phyloP scores from a whole-genome alignment of 92 coral and sea anemone species.

The Pocillopora meandrina region DNA sequence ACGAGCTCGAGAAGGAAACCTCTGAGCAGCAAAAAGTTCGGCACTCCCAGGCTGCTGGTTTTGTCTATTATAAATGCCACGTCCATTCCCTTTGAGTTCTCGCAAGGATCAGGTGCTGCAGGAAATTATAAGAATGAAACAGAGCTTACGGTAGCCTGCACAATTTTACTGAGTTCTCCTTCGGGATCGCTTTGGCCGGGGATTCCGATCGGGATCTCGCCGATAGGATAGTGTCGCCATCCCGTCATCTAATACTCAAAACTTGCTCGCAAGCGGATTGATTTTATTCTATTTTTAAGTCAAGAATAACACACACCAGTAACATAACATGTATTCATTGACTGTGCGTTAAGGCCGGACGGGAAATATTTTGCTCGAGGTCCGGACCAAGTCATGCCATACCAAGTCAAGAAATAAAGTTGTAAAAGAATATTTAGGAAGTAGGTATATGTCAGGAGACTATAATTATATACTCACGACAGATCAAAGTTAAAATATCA shows the following conservation, averaged over 20 bases:
- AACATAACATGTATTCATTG: too few species aligned
- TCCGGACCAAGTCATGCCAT: too few species aligned
- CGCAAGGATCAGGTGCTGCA: conserved; percentile 8
- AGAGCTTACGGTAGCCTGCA: not conserved
- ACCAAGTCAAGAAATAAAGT: not conserved
- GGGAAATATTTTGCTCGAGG: too few species aligned
- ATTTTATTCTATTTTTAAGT: too few species aligned
- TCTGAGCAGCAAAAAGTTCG: conserved; percentile 1
- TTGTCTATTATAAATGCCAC: conserved; percentile 22
- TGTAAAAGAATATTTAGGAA: too few species aligned
- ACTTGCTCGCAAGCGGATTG: not conserved
- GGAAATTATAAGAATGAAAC: not conserved
- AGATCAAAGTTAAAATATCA: not conserved
- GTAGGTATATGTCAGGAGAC: not conserved
- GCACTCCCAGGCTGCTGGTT: conserved; percentile 6
- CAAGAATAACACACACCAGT: too few species aligned
- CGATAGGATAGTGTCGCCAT: not conserved
- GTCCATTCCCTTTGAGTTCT: conserved; percentile 8
- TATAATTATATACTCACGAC: conserved; percentile 7
- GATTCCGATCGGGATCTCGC: not conserved
- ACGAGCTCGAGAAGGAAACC: conserved; percentile 2
- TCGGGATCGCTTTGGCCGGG: not conserved
- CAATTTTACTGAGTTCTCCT: not conserved
- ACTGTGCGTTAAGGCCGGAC: too few species aligned
- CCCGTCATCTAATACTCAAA: not conserved